These are phyloP conservation scores for Epinephelus lanceolatus DNA, from an alignment of 2,113 vertebrate genomes.

Conservation along the genomic window DNA sequence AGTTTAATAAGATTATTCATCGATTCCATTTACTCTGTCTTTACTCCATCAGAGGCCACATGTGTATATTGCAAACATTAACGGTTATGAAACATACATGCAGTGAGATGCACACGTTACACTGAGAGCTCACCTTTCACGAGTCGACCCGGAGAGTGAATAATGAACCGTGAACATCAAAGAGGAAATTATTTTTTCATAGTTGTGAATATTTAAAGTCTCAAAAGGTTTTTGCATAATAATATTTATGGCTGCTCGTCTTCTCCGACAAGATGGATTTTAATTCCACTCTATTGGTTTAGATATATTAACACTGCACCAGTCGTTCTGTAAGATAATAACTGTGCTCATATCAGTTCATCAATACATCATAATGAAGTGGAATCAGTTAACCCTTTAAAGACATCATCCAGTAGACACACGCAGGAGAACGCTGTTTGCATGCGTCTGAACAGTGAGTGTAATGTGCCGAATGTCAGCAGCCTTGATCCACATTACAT, in stretches of 20 bases:
- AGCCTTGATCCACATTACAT: not conserved
- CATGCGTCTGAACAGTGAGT: not conserved
- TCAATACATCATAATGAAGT: not conserved
- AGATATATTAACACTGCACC: not conserved
- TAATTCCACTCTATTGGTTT: not conserved
- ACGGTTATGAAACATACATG: constrained; percentile 21
- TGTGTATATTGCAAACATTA: constrained; percentile 25
- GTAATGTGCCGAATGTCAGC: not conserved
- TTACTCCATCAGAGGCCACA: constrained; percentile 22
- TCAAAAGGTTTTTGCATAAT: not conserved
- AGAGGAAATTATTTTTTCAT: not conserved
- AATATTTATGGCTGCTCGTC: not conserved
- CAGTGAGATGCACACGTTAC: not conserved
- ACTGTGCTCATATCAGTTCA: not conserved
- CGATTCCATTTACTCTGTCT: constrained; percentile 26
- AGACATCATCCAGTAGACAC: not conserved
- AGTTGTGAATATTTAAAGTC: not conserved
- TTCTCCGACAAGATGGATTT: not conserved
- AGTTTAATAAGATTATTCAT: constrained; percentile 40
- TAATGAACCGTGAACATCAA: not conserved
- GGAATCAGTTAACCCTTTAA: not conserved
- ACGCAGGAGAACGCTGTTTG: too few relatives aligned
- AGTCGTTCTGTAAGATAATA: not conserved
- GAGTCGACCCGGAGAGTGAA: not conserved
- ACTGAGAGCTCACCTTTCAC: not conserved